Evolutionary conservation across 1,140 invertebrate genomes (phyloP).

Genomic region (Zaprionus kolodkinae): DNA sequence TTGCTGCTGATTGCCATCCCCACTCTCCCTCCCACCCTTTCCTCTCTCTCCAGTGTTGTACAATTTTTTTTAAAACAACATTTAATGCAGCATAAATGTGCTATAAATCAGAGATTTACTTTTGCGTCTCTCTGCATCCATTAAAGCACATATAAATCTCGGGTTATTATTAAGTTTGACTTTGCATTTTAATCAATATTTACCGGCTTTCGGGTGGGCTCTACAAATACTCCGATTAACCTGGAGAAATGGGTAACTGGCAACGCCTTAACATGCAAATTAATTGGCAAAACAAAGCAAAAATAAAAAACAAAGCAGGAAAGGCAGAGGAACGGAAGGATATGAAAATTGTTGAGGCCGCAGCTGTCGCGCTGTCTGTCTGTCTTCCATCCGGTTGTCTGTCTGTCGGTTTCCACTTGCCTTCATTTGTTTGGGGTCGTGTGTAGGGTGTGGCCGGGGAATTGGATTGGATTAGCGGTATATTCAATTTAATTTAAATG

Average conservation of each 20-base stretch:
- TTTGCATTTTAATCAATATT: not conserved
- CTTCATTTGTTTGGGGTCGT: slow-evolving; percentile 13
- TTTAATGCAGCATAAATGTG: not conserved
- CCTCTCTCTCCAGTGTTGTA: not conserved
- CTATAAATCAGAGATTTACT: slow-evolving; percentile 6
- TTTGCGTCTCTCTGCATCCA: not conserved
- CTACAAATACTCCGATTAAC: not conserved
- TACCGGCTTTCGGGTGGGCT: not conserved
- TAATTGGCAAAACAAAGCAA: slow-evolving; percentile 47
- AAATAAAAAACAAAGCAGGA: slow-evolving; percentile 12
- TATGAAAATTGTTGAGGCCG: slow-evolving; percentile 44
- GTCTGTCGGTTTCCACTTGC: slow-evolving; percentile 10
- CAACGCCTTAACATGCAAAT: slow-evolving; percentile 58
- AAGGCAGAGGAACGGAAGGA: slow-evolving; percentile 22
- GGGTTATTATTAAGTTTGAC: not conserved
- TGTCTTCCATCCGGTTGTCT: not conserved
- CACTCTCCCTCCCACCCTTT: not conserved
- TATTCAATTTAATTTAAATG: slow-evolving; percentile 80
- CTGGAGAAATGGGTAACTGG: slow-evolving; percentile 4
- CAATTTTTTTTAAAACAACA: not conserved
- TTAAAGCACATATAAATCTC: not conserved
- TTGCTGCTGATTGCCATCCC: not conserved
- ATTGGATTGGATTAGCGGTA: slow-evolving; percentile 76
- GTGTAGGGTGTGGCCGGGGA: slow-evolving; percentile 38
- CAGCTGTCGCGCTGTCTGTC: slow-evolving; percentile 7